These are phyloP conservation scores for Venturia canescens DNA, from an alignment of 1,140 invertebrate genomes.

Conservation along the genomic window DNA sequence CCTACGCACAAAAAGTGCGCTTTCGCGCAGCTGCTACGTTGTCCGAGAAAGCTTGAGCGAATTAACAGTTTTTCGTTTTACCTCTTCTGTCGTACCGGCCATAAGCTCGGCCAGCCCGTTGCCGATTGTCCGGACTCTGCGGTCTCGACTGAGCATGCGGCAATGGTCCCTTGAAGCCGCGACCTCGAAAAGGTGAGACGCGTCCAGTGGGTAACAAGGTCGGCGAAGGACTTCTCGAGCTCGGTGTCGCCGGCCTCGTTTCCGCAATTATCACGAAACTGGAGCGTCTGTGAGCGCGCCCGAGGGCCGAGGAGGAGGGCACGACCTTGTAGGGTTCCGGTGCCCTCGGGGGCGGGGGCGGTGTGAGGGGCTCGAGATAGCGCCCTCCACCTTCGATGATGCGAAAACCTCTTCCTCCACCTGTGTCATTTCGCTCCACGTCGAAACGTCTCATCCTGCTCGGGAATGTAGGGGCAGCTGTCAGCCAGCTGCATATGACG, in stretches of 20 bases:
- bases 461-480: not conserved
- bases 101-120: constrained; percentile 48
- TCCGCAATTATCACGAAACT: constrained; percentile 81
- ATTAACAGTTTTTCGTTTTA: constrained; percentile 46
- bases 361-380: constrained; percentile 55
- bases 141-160: constrained; percentile 69
- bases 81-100: constrained; percentile 63
- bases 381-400: constrained; percentile 48
- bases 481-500: constrained; percentile 21
- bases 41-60: not conserved
- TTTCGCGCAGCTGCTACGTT: not conserved
- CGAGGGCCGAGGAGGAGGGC: constrained; percentile 58
- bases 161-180: constrained; percentile 78
- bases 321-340: constrained; percentile 73
- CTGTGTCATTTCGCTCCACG: constrained; percentile 58
- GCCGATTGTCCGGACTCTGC: constrained; percentile 61
- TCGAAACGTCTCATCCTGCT: constrained; percentile 64
- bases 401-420: constrained; percentile 56
- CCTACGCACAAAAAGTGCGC: too few species aligned
- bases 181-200: constrained; percentile 78
- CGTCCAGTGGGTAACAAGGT: constrained; percentile 69
- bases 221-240: constrained; percentile 69
- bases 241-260: constrained; percentile 67
- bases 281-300: constrained; percentile 70
- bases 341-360: constrained; percentile 69